Percentiles rank a stretch among this genome's conserved stretches.
phyloP scores from a whole-genome alignment of 2,797 vertebrate species.

The Rhabdophis nuchalis region DNA sequence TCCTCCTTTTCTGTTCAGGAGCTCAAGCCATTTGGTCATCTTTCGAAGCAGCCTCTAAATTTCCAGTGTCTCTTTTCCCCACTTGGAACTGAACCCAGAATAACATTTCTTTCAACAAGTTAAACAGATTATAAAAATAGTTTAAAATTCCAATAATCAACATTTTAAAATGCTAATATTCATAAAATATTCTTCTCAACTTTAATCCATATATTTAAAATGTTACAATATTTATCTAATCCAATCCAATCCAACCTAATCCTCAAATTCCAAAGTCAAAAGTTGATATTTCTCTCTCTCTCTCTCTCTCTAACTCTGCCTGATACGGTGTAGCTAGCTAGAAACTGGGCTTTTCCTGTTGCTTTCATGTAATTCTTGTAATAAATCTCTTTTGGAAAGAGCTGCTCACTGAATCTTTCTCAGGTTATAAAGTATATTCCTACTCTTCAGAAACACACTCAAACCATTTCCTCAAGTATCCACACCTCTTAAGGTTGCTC shows the following conservation, averaged over 20 bases:
- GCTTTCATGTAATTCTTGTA: neutral
- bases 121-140: neutral
- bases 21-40: too few species aligned
- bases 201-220: neutral
- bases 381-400: neutral
- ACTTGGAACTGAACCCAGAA: too few species aligned
- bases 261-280: neutral
- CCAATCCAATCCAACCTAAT: neutral
- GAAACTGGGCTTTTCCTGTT: neutral
- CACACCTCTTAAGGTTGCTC: neutral
- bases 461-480: neutral
- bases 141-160: neutral
- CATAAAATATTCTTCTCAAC: neutral
- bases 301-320: neutral
- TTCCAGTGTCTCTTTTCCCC: too few species aligned
- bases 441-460: neutral
- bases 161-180: neutral
- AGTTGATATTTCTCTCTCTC: neutral
- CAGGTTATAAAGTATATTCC: neutral
- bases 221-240: neutral
- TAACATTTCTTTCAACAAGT: neutral
- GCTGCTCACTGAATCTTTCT: neutral
- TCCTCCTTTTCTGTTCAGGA: too few species aligned
- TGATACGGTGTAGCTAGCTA: neutral
- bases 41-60: too few species aligned